Conservation (phyloP, 1,140 invertebrate species). For the Brachionus rotundiformis region DNA sequence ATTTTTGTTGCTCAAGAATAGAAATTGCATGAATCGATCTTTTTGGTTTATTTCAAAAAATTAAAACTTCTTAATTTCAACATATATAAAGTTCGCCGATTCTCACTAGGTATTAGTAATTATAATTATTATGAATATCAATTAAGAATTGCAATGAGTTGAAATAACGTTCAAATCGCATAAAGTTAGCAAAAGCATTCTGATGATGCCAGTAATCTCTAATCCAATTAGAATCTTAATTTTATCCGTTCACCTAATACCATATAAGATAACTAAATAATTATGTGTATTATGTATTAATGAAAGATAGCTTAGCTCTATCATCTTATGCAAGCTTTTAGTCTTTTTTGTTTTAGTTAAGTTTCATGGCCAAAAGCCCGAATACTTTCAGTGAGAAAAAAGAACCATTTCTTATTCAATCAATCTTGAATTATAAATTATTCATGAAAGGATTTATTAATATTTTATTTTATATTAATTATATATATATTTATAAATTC, state of each 20-base stretch:
- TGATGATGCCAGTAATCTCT: conserved; percentile 30
- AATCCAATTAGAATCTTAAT: conserved; percentile 23
- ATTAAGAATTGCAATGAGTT: conserved; percentile 31
- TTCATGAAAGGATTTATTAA: not conserved
- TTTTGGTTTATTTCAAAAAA: conserved; percentile 15
- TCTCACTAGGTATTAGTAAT: not conserved
- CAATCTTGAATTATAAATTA: not conserved
- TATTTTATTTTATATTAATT: no score
- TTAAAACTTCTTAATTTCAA: conserved; percentile 1
- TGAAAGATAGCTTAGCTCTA: not conserved
- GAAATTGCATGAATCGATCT: not conserved
- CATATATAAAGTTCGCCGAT: conserved; percentile 16
- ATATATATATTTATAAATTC: no score
- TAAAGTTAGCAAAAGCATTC: conserved; percentile 2
- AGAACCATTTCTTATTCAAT: not conserved
- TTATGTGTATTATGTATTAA: not conserved
- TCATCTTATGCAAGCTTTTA: not conserved
- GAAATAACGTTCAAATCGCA: conserved; percentile 32
- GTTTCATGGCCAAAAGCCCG: not conserved
- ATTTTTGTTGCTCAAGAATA: not conserved
- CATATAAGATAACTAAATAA: conserved; percentile 13
- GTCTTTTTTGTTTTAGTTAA: no score
- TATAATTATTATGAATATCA: conserved; percentile 47
- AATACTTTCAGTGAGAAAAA: not conserved
- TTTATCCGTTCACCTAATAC: conserved; percentile 6